These are phyloP conservation scores for Bradypodion pumilum DNA, from an alignment of 2,797 vertebrate species.

Conservation along the genomic window DNA sequence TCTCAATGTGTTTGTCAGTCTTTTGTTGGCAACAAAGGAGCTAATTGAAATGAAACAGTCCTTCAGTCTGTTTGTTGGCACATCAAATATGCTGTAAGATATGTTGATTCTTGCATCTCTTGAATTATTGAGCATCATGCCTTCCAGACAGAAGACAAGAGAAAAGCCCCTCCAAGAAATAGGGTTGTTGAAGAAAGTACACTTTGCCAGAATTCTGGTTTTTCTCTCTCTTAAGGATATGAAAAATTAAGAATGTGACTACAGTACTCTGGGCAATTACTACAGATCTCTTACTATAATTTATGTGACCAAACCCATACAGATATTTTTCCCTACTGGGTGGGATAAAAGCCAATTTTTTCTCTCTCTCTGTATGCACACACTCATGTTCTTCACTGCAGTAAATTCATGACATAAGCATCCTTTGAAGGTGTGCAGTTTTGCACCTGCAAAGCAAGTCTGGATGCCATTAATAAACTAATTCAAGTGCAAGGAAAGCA, in stretches of 20 bases:
- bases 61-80: slow-evolving; percentile 86
- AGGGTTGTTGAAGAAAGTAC: background rate
- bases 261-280: rapidly evolving
- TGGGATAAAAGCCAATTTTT: rapidly evolving
- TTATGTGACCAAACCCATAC: background rate
- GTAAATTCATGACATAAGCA: background rate
- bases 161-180: slow-evolving; percentile 59
- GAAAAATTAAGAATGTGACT: background rate
- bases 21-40: slow-evolving; percentile 89
- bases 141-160: slow-evolving; percentile 73
- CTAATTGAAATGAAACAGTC: slow-evolving; percentile 89
- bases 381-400: background rate
- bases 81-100: slow-evolving; percentile 92
- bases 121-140: slow-evolving; percentile 89
- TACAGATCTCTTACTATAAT: background rate
- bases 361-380: no score
- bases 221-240: background rate
- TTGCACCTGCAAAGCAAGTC: background rate
- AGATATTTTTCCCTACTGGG: background rate
- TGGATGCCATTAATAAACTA: background rate
- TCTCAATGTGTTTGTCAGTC: slow-evolving; percentile 85
- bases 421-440: background rate
- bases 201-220: background rate
- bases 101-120: slow-evolving; percentile 82
- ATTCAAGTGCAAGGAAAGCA: background rate